These are phyloP conservation scores for Corythornis madagascariensis DNA, from an alignment of 2,113 vertebrate species.

Conservation along the genomic window DNA sequence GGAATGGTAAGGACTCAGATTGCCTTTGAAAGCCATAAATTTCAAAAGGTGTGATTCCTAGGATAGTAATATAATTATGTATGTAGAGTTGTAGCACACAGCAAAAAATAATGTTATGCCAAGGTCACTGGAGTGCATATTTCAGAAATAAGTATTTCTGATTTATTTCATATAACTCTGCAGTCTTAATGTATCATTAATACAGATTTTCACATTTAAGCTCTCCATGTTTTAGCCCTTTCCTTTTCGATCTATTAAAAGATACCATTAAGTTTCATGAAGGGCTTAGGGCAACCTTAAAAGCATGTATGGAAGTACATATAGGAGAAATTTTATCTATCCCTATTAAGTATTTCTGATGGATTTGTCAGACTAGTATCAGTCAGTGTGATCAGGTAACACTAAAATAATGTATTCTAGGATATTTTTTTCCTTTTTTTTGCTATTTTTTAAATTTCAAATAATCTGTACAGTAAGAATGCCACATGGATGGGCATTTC, in stretches of 20 bases:
- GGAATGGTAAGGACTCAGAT: not conserved
- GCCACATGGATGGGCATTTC: not conserved
- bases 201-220: not conserved
- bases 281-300: not conserved
- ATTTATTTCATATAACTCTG: not conserved
- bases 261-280: not conserved
- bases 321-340: not conserved
- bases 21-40: not conserved
- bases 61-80: not conserved
- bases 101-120: not conserved
- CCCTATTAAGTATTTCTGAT: conserved; percentile 2
- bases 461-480: not conserved
- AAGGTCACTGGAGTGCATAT: not conserved
- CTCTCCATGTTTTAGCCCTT: not conserved
- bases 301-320: not conserved
- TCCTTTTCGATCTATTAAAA: not conserved
- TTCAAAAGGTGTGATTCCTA: not conserved
- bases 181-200: not conserved
- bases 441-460: not conserved
- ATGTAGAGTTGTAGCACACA: not conserved
- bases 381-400: not conserved
- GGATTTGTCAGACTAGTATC: not conserved
- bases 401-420: not conserved
- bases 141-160: not conserved
- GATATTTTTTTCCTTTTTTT: not conserved